Evolutionary conservation across 2,113 vertebrate genomes (phyloP).

Genomic region (Cyphotilapia sp.): DNA sequence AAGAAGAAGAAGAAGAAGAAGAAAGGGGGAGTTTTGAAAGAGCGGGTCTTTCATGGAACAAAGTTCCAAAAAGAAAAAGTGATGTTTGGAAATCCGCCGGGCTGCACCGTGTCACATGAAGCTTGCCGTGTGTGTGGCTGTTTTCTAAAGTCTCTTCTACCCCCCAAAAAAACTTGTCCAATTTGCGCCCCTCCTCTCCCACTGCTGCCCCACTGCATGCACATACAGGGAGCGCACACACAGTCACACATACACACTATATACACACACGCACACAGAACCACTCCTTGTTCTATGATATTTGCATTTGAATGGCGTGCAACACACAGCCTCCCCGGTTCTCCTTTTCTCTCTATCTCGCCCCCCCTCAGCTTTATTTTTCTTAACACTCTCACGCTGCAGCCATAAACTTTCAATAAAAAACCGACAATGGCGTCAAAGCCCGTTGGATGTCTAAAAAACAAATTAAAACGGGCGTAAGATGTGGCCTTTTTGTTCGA

Average conservation of each 20-base stretch:
- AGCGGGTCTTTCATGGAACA: not conserved
- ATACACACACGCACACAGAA: slow-evolving; percentile 61
- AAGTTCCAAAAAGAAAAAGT: not conserved
- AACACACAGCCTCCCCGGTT: slow-evolving; percentile 65
- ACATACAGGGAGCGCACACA: slow-evolving; percentile 47
- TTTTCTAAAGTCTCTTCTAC: slow-evolving; percentile 72
- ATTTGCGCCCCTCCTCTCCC: slow-evolving; percentile 69
- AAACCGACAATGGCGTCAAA: slow-evolving; percentile 43
- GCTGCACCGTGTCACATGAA: slow-evolving; percentile 55
- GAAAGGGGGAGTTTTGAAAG: not conserved
- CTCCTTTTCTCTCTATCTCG: slow-evolving; percentile 23
- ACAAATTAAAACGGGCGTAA: not conserved
- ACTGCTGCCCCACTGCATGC: slow-evolving; percentile 58
- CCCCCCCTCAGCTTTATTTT: slow-evolving; percentile 49
- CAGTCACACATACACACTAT: slow-evolving; percentile 13
- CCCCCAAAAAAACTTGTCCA: slow-evolving; percentile 71
- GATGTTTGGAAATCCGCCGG: slow-evolving; percentile 41
- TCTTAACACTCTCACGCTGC: slow-evolving; percentile 55
- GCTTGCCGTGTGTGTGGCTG: slow-evolving; percentile 65
- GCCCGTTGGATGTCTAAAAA: not conserved
- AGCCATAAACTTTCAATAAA: slow-evolving; percentile 60
- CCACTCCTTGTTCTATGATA: slow-evolving; percentile 78
- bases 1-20: too few species aligned
- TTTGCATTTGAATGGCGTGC: slow-evolving; percentile 81
- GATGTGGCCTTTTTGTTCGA: not conserved